A percentile compares a stretch with the other conserved stretches of the same genome.
These are phyloP conservation scores for Rhopalosiphum nymphaeae DNA, from an alignment of 2,888 invertebrate species.

Conservation along the genomic window DNA sequence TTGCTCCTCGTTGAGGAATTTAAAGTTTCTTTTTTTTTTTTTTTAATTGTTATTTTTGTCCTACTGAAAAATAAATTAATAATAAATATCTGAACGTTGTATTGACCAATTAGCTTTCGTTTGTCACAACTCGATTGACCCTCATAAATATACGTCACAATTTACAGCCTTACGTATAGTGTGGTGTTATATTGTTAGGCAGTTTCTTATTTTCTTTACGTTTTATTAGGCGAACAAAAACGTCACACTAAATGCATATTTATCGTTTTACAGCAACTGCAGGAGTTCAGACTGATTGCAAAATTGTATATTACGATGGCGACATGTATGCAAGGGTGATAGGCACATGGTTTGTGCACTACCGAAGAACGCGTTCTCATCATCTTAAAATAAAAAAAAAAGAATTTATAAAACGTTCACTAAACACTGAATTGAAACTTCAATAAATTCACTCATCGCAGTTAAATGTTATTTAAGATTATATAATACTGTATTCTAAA, in stretches of 20 bases:
- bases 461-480: background rate
- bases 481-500: background rate
- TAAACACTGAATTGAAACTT: background rate
- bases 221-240: background rate
- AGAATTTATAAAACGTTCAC: background rate
- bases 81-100: background rate
- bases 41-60: background rate
- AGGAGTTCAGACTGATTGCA: background rate
- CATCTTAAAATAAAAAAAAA: background rate
- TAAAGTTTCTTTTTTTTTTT: background rate
- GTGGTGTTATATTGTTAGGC: background rate
- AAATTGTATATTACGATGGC: background rate
- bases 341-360: background rate
- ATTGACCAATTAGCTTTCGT: background rate
- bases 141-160: background rate
- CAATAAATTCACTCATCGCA: background rate
- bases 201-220: background rate
- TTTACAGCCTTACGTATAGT: background rate
- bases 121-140: background rate
- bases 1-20: background rate
- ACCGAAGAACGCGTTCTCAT: background rate
- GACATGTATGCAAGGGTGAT: background rate
- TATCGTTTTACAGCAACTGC: background rate
- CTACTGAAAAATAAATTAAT: background rate
- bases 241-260: background rate